Percentiles rank a stretch among this genome's conserved stretches.
These are phyloP conservation scores for Agapetus fuscipes DNA, from an alignment of 2,888 invertebrate species.

Conservation along the genomic window DNA sequence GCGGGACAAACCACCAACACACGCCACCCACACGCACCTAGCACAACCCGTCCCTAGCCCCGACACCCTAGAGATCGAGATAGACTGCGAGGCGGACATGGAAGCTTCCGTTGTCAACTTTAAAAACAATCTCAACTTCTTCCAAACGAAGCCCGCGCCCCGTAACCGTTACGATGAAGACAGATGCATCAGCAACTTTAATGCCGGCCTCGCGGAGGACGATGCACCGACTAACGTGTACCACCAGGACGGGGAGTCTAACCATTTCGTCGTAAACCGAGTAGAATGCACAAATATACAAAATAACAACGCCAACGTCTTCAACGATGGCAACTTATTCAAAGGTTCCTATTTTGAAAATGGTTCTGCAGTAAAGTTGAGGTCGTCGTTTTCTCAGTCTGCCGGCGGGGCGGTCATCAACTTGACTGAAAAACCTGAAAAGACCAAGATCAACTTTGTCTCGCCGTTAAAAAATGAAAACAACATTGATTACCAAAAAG, in stretches of 20 bases:
- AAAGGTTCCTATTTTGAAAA: conserved; percentile 1
- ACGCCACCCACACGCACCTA: conserved; percentile 39
- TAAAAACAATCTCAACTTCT: conserved; percentile 14
- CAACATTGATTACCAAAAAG: not conserved
- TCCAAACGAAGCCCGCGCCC: conserved; percentile 12
- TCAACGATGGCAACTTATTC: conserved; percentile 4
- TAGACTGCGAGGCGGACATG: conserved; percentile 4
- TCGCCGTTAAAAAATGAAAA: conserved; percentile 15
- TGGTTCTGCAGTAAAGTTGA: not conserved
- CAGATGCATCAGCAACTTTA: conserved; percentile 20
- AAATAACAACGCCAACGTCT: conserved; percentile 9
- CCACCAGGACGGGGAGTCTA: conserved; percentile 1
- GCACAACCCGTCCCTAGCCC: conserved; percentile 24
- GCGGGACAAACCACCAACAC: conserved; percentile 26
- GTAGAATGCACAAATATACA: conserved; percentile 7
- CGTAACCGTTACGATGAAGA: conserved; percentile 20
- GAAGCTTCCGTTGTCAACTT: conserved; percentile 21
- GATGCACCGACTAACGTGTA: conserved; percentile 2
- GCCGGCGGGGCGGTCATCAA: too few relatives aligned
- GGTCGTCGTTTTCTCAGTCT: conserved; percentile 5
- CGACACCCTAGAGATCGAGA: not conserved
- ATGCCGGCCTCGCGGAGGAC: conserved; percentile 5
- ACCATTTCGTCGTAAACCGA: conserved; percentile 3
- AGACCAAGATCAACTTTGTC: conserved; percentile 17
- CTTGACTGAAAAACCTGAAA: conserved; percentile 8